Conservation (phyloP, 2,888 invertebrate genomes). For the Epirrhoe alternata region DNA sequence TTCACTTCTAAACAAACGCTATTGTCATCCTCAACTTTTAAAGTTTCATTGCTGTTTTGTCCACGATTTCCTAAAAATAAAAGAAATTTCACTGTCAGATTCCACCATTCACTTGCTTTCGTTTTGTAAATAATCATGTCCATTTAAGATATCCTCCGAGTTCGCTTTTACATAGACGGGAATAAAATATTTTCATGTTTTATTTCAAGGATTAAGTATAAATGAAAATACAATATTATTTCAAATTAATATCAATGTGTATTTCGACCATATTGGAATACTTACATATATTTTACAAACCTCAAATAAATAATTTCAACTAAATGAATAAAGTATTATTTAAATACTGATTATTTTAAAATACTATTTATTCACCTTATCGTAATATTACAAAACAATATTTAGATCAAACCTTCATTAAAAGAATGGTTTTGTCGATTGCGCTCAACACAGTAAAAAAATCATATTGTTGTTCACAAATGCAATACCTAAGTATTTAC, state of each 20-base stretch:
- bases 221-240: neutral
- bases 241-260: neutral
- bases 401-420: neutral
- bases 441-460: neutral
- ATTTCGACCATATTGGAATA: neutral
- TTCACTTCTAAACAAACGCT: conserved; percentile 31
- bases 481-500: neutral
- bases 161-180: too few species aligned
- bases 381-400: neutral
- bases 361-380: neutral
- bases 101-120: conserved; percentile 9
- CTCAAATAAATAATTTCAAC: neutral
- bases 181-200: neutral
- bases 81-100: conserved; percentile 57
- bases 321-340: neutral
- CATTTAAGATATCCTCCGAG: neutral
- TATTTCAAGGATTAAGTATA: neutral
- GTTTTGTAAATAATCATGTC: neutral
- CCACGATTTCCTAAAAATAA: conserved; percentile 77
- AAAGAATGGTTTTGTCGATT: neutral
- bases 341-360: neutral
- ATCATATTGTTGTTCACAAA: too few species aligned
- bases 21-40: conserved; percentile 50
- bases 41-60: conserved; percentile 56
- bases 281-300: neutral